Evolutionary conservation across 2,113 vertebrate genomes (phyloP).

Genomic region (Drymodes brunneopygia): DNA sequence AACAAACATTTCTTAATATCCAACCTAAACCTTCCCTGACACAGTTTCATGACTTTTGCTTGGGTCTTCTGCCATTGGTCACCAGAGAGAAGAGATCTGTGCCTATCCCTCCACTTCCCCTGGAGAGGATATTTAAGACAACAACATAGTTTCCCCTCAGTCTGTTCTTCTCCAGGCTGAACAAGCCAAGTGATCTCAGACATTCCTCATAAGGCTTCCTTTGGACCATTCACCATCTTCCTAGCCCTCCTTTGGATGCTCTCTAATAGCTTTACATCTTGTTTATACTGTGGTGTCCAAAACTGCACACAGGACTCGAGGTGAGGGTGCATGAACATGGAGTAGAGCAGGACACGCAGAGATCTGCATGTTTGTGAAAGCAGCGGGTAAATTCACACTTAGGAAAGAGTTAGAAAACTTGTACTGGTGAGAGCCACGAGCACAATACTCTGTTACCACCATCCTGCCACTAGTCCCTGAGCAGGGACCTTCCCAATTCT

Average conservation of each 20-base stretch:
- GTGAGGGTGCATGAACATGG: fast-evolving
- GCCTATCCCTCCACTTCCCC: not conserved
- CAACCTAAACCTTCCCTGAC: not conserved
- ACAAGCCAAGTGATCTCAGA: not conserved
- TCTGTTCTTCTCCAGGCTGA: not conserved
- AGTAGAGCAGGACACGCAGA: not conserved
- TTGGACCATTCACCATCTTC: not conserved
- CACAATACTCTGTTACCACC: not conserved
- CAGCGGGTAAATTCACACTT: not conserved
- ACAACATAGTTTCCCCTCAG: not conserved
- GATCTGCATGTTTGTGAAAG: not conserved
- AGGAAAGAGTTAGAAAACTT: not conserved
- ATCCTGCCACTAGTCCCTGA: not conserved
- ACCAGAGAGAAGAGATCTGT: not conserved
- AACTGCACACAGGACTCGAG: not conserved
- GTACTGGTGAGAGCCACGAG: not conserved
- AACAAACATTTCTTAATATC: not conserved
- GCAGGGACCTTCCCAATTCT: not conserved
- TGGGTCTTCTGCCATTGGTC: not conserved
- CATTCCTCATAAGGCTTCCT: not conserved
- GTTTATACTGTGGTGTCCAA: not conserved
- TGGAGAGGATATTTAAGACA: not conserved
- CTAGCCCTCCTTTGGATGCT: not conserved
- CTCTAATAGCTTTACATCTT: not conserved
- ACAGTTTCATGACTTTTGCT: not conserved